Evolutionary conservation across 2,888 invertebrate species (phyloP), one percentile per base, ranked within the genome.

Genomic region (Drosophila suboccidentalis): DNA sequence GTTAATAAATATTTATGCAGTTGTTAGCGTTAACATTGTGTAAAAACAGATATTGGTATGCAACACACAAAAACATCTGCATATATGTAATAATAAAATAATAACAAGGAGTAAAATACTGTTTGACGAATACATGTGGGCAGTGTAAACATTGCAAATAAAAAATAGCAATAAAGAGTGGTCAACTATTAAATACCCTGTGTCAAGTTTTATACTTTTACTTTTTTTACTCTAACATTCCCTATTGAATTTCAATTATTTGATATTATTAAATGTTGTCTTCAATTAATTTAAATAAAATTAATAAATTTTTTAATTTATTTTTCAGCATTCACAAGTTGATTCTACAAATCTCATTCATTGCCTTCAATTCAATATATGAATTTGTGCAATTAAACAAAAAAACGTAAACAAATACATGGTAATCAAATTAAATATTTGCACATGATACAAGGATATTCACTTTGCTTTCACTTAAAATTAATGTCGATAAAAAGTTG

Each of bases 1-100:
- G 53, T 64, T 74, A 61, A 60, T 78, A 64, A 61, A 62, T 78
- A 64, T 79, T 74, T 69, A 57, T 68, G 68, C 66, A 59, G 65
- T 66, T 73, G 65, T 65, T 78, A 43, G 34, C 54, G 19, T 41
- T 69, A 34, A 41, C 34, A 50, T 61, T 32, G 44, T 49, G 39
- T 9, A 58, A 34, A 54, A 53, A 65, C 39, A 54, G 47, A 67
- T 34, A 69, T 36, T 29, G 61, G 15, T 47, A 17, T 3, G n/a
- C 29, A 38, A 57, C 32, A 38, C 53, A 57, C 10, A 29, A 17
- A 47, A 6, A 26, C 1, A 13, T 9, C 5, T 10, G 19, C 1
- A 13, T 8, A 2, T 13, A 4, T 6, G 22, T 26, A 32, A 51
- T 19, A 58, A 32, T n/a, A 15, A 75, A 39, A 62, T 36, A 49